Evolutionary conservation across 2,113 vertebrate genomes (phyloP).

Genomic region (Regulus satrapa): DNA sequence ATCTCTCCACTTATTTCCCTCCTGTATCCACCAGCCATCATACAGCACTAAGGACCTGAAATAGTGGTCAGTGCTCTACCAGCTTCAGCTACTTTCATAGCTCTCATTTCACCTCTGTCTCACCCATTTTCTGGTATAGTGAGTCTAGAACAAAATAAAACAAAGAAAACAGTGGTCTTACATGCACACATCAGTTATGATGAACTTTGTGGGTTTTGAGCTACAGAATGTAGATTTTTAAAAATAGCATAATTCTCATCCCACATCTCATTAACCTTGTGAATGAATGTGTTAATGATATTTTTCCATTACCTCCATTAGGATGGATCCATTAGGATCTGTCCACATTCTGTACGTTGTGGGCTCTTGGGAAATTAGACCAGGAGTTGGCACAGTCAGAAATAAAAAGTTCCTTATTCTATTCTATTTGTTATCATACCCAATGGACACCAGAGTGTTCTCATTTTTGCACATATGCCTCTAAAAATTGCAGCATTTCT

Average conservation of each 20-base stretch:
- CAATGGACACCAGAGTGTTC: neutral
- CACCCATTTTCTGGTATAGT: neutral
- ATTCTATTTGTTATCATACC: neutral
- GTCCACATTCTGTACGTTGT: neutral
- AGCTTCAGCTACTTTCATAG: neutral
- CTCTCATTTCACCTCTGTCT: neutral
- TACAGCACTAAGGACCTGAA: neutral
- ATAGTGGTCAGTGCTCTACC: neutral
- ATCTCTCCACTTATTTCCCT: neutral
- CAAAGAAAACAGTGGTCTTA: neutral
- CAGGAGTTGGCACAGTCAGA: neutral
- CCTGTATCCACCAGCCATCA: neutral
- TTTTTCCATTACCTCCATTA: neutral
- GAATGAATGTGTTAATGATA: neutral
- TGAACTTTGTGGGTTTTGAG: neutral
- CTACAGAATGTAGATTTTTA: neutral
- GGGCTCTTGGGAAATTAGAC: neutral
- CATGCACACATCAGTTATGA: neutral
- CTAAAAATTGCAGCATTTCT: neutral
- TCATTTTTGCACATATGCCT: neutral
- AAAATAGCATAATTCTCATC: neutral
- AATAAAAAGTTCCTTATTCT: neutral
- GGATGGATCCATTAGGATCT: neutral
- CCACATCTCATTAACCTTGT: neutral
- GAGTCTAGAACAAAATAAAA: neutral